phyloP scores from a whole-genome alignment of 2,113 vertebrate genomes.

The Lycaon pictus region DNA sequence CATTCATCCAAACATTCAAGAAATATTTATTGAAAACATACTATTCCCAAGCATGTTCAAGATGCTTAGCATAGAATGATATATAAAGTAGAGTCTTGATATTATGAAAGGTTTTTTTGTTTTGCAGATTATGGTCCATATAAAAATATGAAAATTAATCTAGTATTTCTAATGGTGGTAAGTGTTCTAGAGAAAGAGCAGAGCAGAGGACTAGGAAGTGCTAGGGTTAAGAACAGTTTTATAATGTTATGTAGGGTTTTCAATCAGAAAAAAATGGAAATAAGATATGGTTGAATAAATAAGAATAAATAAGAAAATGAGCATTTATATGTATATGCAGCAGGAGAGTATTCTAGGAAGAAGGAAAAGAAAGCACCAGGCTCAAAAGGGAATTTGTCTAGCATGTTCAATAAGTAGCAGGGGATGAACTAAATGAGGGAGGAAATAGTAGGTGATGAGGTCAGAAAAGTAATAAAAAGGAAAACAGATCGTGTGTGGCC shows the following conservation, averaged over 20 bases:
- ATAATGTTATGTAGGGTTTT: not conserved
- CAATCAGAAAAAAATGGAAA: not conserved
- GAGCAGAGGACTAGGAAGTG: not conserved
- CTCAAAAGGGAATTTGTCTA: constrained; percentile 22
- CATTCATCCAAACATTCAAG: not conserved
- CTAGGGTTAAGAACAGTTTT: not conserved
- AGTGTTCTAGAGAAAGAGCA: not conserved
- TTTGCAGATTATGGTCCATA: not conserved
- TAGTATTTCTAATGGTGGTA: not conserved
- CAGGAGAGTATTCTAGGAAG: constrained; percentile 26
- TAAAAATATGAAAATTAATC: not conserved
- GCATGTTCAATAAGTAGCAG: constrained; percentile 50
- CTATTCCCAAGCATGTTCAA: not conserved
- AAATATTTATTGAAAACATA: not conserved
- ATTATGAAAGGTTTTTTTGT: not conserved
- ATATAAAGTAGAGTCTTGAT: not conserved
- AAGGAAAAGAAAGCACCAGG: constrained; percentile 30
- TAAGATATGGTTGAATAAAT: not conserved
- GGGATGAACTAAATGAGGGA: not conserved
- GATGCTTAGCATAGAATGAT: not conserved
- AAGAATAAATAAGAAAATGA: not conserved
- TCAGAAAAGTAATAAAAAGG: constrained; percentile 62
- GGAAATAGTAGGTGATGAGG: not conserved
- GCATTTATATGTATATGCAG: not conserved
- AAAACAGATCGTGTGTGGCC: constrained; percentile 17